Evolutionary conservation across 1,140 invertebrate genomes (phyloP).

Genomic region (Eufriesea mexicana): DNA sequence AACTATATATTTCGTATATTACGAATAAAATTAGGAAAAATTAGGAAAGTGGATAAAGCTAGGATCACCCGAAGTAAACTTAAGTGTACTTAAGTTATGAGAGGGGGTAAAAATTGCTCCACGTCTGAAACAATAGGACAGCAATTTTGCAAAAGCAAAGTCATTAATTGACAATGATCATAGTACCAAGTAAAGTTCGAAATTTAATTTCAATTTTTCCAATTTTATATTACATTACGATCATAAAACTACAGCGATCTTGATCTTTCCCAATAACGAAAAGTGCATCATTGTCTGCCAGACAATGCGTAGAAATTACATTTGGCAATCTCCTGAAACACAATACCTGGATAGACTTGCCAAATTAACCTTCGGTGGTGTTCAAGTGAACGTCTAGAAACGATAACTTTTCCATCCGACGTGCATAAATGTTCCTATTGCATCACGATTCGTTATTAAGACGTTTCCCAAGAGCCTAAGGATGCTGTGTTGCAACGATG

Average conservation of each 20-base stretch:
- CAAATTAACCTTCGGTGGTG: background rate
- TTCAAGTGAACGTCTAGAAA: background rate
- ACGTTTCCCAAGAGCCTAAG: background rate
- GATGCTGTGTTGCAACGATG: background rate
- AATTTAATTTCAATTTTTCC: background rate
- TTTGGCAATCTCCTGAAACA: background rate
- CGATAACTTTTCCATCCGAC: background rate
- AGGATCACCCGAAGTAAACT: too few relatives aligned
- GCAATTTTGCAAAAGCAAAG: too few relatives aligned
- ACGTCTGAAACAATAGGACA: too few relatives aligned
- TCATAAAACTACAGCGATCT: background rate
- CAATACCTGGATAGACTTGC: background rate
- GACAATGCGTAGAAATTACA: background rate
- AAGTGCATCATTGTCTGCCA: background rate
- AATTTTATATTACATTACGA: background rate
- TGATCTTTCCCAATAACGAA: background rate
- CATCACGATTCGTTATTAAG: conserved; percentile 13
- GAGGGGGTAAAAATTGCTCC: too few relatives aligned
- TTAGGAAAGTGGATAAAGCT: too few relatives aligned
- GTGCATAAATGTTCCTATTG: background rate
- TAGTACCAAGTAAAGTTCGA: too few relatives aligned
- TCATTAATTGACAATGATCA: too few relatives aligned
- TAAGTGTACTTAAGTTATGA: too few relatives aligned
- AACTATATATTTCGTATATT: too few relatives aligned
- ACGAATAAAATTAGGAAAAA: too few relatives aligned